These are phyloP conservation scores for Zosterops hypoxanthus DNA, from an alignment of 2,113 vertebrate genomes.

Conservation along the genomic window DNA sequence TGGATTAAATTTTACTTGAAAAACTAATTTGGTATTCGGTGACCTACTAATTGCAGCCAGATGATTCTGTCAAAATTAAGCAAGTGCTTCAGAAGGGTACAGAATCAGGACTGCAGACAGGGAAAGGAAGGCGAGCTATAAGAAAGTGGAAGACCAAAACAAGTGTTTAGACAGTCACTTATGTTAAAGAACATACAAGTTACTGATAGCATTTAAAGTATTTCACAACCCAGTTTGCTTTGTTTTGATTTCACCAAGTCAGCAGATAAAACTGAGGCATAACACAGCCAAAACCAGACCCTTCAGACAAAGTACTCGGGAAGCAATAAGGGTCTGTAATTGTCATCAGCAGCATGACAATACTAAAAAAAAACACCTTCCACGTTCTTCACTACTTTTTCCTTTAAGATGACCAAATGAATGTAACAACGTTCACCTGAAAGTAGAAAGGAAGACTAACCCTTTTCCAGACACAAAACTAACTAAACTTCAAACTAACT, in stretches of 20 bases:
- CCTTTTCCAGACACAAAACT: not conserved
- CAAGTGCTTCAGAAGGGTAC: not conserved
- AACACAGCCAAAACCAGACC: not conserved
- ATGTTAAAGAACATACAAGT: not conserved
- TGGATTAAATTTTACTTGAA: not conserved
- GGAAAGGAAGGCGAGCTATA: fast-evolving
- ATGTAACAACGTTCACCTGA: not conserved
- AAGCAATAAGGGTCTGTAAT: not conserved
- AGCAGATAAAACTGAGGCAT: not conserved
- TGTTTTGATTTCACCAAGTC: not conserved
- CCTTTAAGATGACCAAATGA: not conserved
- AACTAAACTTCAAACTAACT: not conserved
- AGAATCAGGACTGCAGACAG: not conserved
- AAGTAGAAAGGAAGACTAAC: not conserved
- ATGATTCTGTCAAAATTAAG: not conserved
- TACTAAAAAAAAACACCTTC: not conserved
- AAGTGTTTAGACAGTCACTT: not conserved
- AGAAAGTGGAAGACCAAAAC: not conserved
- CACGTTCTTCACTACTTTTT: not conserved
- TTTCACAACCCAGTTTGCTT: not conserved
- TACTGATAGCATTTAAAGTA: not conserved
- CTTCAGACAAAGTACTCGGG: not conserved
- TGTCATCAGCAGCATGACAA: not conserved
- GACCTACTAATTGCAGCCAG: not conserved
- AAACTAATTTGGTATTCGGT: not conserved